A percentile compares a stretch with the other conserved stretches of the same genome.
These are phyloP conservation scores for Bombyx huttoni DNA, from an alignment of 2,888 invertebrate species.

Conservation along the genomic window DNA sequence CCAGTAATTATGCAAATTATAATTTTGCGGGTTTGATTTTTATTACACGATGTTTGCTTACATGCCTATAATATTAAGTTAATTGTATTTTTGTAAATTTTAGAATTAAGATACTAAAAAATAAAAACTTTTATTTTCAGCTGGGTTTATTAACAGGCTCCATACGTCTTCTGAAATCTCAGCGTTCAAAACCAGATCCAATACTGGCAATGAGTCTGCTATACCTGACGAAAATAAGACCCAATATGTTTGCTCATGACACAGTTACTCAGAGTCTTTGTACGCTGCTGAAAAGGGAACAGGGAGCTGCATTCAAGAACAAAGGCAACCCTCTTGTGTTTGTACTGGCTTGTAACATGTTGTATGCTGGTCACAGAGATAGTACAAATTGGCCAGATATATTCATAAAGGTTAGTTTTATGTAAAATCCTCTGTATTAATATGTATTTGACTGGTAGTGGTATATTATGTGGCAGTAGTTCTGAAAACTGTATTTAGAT, in stretches of 20 bases:
- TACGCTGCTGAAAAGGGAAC: constrained; percentile 85
- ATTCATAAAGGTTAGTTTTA: constrained; percentile 81
- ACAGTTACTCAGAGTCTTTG: constrained; percentile 84
- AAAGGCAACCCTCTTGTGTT: constrained; percentile 87
- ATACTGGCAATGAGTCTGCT: constrained; percentile 83
- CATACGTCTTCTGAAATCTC: constrained; percentile 83
- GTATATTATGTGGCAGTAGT: too few relatives aligned
- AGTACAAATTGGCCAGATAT: constrained; percentile 92
- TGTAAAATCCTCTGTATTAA: not conserved
- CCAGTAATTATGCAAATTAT: too few relatives aligned
- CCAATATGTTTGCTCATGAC: constrained; percentile 83
- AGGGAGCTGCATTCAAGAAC: constrained; percentile 78
- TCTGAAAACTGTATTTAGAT: too few relatives aligned
- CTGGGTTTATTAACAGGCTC: constrained; percentile 87
- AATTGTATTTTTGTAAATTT: too few relatives aligned
- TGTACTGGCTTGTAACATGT: constrained; percentile 86
- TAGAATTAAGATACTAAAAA: too few relatives aligned
- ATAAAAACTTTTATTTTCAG: constrained; percentile 39
- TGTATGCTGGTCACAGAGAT: constrained; percentile 86
- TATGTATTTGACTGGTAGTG: too few relatives aligned
- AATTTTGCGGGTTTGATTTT: too few relatives aligned
- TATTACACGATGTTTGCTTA: too few relatives aligned
- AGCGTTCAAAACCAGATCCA: constrained; percentile 87
- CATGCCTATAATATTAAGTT: too few relatives aligned
- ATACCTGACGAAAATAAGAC: constrained; percentile 84